Base-by-base conservation (phyloP, 2,888 invertebrate genomes). In the Prosopocoilus inquinatus region DNA sequence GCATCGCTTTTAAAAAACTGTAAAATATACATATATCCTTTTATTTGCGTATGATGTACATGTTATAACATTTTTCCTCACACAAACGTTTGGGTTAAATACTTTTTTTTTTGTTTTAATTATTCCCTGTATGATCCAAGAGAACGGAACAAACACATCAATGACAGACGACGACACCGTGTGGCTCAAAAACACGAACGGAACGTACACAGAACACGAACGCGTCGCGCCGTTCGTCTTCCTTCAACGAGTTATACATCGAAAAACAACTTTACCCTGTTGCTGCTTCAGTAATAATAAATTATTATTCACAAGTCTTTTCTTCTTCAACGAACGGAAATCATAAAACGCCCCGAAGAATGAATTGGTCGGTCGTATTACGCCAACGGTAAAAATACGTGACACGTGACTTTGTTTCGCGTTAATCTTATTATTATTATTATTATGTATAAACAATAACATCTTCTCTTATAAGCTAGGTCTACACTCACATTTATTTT, bases 91-190 rank as follows among this genome's bases (percentile, higher is more conserved):
- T 15, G 41, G 41, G 41, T 15, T 41, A 41, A 9, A 41, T 41
- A 41, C 20, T 28, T 28, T 41, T n/a, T n/a, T n/a, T n/a, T n/a
- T n/a, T n/a, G n/a, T n/a, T n/a, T n/a, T n/a, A n/a, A 13, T 41
- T 41, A 36, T 36, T 51, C 51, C 51, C 51, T 51, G 51, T 51
- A 51, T 51, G 16, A 36, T 51, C 45, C 51, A 51, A 44, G 33
- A 45, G 45, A 28, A 41, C n/a, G n/a, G 47, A 12, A 50, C 39
- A 50, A 32, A 39, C 12, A 16, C 28, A 16, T 28, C 11, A 41
- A 41, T 50, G 39, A 36, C 36, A 41, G n/a, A 15, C 11, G 32
- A 41, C 41, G 39, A 36, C 36, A 41, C 28, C 36, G 5, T 28
- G 13, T 50, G 20, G 13, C 38, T 38, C 12, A 11, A 41, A 15